These are phyloP conservation scores for Clarias gariepinus DNA, from an alignment of 2,113 vertebrate genomes.

Conservation along the genomic window DNA sequence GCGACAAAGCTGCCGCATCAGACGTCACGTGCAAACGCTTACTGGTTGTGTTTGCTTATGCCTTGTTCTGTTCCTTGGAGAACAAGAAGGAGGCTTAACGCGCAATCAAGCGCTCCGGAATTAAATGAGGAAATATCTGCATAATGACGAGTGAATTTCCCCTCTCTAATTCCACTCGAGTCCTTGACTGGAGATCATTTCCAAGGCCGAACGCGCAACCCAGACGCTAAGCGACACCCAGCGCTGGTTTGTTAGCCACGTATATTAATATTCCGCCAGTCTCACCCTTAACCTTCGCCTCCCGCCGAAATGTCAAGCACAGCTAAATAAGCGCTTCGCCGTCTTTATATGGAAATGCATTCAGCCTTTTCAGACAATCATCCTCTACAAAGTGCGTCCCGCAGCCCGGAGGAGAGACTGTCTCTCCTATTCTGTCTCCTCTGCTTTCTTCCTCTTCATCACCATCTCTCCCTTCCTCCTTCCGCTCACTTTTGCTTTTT, in stretches of 20 bases:
- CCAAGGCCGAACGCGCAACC: conserved; percentile 43
- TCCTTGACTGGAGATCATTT: conserved; percentile 41
- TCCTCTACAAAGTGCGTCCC: conserved; percentile 35
- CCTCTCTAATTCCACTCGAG: conserved; percentile 26
- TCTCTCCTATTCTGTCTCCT: conserved; percentile 7
- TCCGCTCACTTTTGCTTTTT: conserved; percentile 41
- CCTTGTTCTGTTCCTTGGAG: background rate
- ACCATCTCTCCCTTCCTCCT: conserved; percentile 39
- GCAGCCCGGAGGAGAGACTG: conserved; percentile 40
- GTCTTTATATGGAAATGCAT: conserved; percentile 72
- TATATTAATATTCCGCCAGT: conserved; percentile 53
- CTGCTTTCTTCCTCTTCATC: conserved; percentile 1
- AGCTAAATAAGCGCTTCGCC: conserved; percentile 61
- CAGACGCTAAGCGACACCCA: conserved; percentile 40
- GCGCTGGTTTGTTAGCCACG: conserved; percentile 61
- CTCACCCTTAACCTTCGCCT: conserved; percentile 59
- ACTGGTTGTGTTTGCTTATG: background rate
- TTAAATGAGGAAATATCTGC: conserved; percentile 30
- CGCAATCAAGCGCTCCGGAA: background rate
- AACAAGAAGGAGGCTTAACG: background rate
- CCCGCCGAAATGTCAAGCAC: conserved; percentile 70
- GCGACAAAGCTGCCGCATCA: background rate
- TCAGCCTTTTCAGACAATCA: conserved; percentile 61
- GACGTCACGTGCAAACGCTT: background rate
- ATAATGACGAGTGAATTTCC: conserved; percentile 28